Conservation (phyloP, 2,113 vertebrate genomes). For the Peucedramus taeniatus region DNA sequence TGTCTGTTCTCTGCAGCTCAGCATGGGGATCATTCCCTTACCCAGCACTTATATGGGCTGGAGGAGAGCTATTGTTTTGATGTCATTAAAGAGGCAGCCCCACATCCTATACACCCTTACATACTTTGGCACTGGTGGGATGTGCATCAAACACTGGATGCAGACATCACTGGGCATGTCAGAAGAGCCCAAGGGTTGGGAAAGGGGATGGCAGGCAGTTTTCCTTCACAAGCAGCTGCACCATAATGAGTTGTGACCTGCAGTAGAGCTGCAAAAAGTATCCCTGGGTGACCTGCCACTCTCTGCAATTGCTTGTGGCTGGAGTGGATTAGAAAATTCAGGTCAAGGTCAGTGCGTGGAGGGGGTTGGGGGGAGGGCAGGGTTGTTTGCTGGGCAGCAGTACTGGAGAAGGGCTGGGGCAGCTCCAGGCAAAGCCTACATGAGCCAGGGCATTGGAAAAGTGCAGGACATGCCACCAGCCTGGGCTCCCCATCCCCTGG, state of each 20-base stretch:
- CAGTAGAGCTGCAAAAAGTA: background rate
- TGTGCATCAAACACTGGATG: background rate
- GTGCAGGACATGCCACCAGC: background rate
- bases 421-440: background rate
- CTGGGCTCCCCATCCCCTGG: too few species aligned
- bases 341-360: background rate
- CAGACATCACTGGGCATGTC: background rate
- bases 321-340: conserved; percentile 23
- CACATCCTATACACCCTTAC: too few species aligned
- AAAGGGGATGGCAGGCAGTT: background rate
- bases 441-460: accelerated
- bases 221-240: background rate
- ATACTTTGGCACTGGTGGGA: background rate
- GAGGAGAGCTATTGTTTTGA: background rate
- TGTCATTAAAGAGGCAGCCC: background rate
- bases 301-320: background rate
- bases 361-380: background rate
- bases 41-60: background rate
- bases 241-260: background rate
- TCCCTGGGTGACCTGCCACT: background rate
- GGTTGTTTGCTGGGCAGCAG: background rate
- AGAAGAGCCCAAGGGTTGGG: background rate
- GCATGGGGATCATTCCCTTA: background rate
- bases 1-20: background rate
- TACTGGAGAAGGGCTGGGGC: background rate